phyloP scores from a whole-genome alignment of 2,113 vertebrate species.

The Neoarius graeffei region DNA sequence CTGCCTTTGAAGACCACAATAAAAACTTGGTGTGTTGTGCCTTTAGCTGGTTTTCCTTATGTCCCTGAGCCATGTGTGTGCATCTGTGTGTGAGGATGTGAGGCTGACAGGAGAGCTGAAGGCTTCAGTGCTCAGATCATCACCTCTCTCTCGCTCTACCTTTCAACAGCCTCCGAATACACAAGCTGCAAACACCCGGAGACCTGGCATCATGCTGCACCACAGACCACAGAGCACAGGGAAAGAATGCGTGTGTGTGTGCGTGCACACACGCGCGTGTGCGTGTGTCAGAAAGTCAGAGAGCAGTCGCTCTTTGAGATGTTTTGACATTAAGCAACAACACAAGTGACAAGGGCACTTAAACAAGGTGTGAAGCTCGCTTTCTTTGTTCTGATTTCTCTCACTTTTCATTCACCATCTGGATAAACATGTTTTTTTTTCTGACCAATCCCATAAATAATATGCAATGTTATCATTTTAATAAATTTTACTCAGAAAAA shows the following conservation, averaged over 20 bases:
- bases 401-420: background rate
- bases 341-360: conserved; percentile 74
- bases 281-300: conserved; percentile 49
- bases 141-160: conserved; percentile 71
- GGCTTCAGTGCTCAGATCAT: conserved; percentile 71
- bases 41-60: conserved; percentile 35
- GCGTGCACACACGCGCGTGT: conserved; percentile 3
- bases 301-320: conserved; percentile 74
- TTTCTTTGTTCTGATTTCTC: conserved; percentile 24
- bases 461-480: background rate
- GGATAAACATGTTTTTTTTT: background rate
- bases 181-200: conserved; percentile 69
- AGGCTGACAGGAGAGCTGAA: conserved; percentile 63
- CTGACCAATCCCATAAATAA: background rate
- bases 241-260: conserved; percentile 21
- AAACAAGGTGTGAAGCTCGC: conserved; percentile 63
- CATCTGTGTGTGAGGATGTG: conserved; percentile 50
- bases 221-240: conserved; percentile 7
- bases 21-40: conserved; percentile 30
- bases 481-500: background rate
- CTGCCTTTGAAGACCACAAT: conserved; percentile 35
- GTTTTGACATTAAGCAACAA: conserved; percentile 76
- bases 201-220: conserved; percentile 69
- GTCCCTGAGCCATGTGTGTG: conserved; percentile 33
- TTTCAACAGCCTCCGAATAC: conserved; percentile 74